phyloP scores from a whole-genome alignment of 2,888 invertebrate species.

The Archaeoteleia sp. region DNA sequence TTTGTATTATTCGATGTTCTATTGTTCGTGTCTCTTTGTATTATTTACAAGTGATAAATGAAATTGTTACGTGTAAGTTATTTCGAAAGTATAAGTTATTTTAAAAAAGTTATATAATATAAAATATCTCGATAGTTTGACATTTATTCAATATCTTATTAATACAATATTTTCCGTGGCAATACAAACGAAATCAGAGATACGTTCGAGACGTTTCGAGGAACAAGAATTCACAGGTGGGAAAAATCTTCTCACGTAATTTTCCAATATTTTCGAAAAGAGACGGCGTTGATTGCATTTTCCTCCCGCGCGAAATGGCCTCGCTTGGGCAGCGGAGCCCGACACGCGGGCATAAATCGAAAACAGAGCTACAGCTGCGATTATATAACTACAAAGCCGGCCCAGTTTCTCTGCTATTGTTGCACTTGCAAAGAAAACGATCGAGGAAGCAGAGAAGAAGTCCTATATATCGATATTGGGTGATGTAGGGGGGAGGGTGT shows the following conservation, averaged over 20 bases:
- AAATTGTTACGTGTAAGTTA: no score
- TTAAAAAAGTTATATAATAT: no score
- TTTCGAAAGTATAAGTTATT: no score
- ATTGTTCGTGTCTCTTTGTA: no score
- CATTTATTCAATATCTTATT: no score
- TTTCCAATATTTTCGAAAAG: constrained; percentile 41
- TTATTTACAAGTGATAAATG: no score
- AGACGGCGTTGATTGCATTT: constrained; percentile 38
- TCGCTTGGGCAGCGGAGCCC: constrained; percentile 11
- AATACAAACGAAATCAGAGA: constrained; percentile 18
- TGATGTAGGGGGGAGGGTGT: no score
- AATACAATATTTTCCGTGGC: constrained; percentile 6
- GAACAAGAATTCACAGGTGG: constrained; percentile 13
- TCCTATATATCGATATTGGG: no score
- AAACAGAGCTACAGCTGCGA: constrained; percentile 28
- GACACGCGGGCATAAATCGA: constrained; percentile 37
- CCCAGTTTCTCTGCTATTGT: constrained; percentile 30
- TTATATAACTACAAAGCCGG: constrained; percentile 31
- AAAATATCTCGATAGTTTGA: no score
- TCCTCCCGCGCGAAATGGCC: constrained; percentile 27
- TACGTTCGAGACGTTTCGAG: constrained; percentile 14
- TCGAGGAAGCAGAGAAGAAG: constrained; percentile 27
- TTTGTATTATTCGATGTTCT: no score
- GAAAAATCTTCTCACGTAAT: constrained; percentile 43
- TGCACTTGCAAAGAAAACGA: constrained; percentile 22